Evolutionary conservation across 2,113 vertebrate species (phyloP), one percentile per base, ranked within the genome.

Genomic region (Tetraodon nigroviridis): DNA sequence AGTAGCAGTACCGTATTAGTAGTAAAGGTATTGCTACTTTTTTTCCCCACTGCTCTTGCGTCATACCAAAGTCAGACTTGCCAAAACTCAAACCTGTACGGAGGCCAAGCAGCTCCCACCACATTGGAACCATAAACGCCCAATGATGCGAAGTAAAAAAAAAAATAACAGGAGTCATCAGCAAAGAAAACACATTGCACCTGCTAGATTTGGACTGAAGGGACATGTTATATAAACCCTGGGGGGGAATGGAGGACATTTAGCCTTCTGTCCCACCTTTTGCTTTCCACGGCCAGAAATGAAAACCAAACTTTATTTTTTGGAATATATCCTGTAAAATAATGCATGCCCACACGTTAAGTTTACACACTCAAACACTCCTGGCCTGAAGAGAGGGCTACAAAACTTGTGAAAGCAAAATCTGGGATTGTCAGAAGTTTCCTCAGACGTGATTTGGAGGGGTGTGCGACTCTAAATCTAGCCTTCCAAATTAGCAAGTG

Each of bases 381-480:
- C 55, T 46, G 53, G 57, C 55, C 51, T 52, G 44, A 76, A 24
- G 47, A 78, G 55, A 51, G 3, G 22, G 71, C 76, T 73, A 65
- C 54, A 64, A 62, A 51, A 71, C 54, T 3, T 17, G 55, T 62
- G 19, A 69, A 76, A 78, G 47, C 47, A 56, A 77, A 80, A 76
- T 55, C 55, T 62, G 75, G 76, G 79, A 84, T 83, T 83, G 82
- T 86, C 76, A 71, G 80, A 80, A 65, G 58, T 69, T 46, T 46
- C 16, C 44, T 46, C 16, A 46, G 44, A 46, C 44, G 8, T 78
- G 64, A 77, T 67, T 55, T 55, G 69, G 70, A 49, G n/a, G 19
- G 29, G 51, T 7, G 15, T 15, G 51, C 19, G 47, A 59, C 58
- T 73, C 75, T 67, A 63, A 76, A 75, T 85, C 53, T 40, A 57